Conservation (phyloP, 2,888 invertebrate genomes). For the Xanthorhoe spadicearia region DNA sequence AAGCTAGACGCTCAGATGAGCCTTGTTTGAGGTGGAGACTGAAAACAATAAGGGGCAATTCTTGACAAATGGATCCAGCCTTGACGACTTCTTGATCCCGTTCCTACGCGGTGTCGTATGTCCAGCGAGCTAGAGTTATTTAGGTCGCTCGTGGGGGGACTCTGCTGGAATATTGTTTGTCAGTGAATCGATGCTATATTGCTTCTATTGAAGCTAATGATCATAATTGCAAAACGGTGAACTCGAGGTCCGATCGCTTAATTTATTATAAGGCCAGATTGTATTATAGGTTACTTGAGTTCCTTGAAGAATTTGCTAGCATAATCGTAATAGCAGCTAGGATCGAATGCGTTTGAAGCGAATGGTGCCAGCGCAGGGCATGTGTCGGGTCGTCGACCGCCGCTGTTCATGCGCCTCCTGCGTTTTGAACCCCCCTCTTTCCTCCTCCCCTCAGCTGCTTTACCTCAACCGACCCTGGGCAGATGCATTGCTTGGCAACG, state of each 20-base stretch:
- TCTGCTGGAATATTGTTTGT: slow-evolving; percentile 58
- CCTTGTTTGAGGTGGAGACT: slow-evolving; percentile 36
- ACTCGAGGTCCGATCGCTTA: slow-evolving; percentile 29
- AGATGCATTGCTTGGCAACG: slow-evolving; percentile 81
- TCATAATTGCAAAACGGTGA: slow-evolving; percentile 31
- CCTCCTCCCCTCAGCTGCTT: slow-evolving; percentile 66
- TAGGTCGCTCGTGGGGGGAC: slow-evolving; percentile 66
- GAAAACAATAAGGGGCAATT: slow-evolving; percentile 63
- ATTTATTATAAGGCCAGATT: slow-evolving; percentile 25
- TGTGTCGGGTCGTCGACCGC: slow-evolving; percentile 82
- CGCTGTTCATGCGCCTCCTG: slow-evolving; percentile 80
- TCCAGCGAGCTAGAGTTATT: slow-evolving; percentile 67
- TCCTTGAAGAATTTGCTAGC: slow-evolving; percentile 59
- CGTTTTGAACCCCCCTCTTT: slow-evolving; percentile 70
- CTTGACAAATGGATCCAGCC: slow-evolving; percentile 79
- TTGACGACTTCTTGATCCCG: slow-evolving; percentile 80
- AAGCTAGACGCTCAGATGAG: slow-evolving; percentile 48
- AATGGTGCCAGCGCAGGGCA: slow-evolving; percentile 80
- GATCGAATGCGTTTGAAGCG: slow-evolving; percentile 68
- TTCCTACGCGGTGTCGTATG: slow-evolving; percentile 73
- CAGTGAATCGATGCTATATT: slow-evolving; percentile 40
- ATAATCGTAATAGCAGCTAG: slow-evolving; percentile 70
- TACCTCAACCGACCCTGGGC: slow-evolving; percentile 74
- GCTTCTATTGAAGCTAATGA: slow-evolving; percentile 38
- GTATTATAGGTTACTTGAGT: slow-evolving; percentile 17